These are phyloP conservation scores for Strix uralensis DNA, from an alignment of 2,113 vertebrate species.

Conservation along the genomic window DNA sequence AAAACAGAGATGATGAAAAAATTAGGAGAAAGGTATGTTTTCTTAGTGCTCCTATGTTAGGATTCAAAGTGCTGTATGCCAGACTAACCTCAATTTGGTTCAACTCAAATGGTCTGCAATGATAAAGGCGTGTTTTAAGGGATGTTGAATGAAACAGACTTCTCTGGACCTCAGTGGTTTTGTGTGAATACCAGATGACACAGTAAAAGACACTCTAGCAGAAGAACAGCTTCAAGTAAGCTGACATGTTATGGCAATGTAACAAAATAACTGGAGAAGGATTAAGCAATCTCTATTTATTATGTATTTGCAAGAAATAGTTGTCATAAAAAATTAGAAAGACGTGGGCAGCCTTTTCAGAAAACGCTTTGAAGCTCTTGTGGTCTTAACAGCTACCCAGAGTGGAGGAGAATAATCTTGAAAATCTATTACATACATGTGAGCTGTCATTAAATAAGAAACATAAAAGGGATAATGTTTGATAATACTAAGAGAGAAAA, in stretches of 20 bases:
- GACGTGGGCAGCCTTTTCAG: not conserved
- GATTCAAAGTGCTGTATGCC: not conserved
- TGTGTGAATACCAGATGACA: too few species aligned
- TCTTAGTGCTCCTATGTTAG: fast-evolving
- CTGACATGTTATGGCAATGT: not conserved
- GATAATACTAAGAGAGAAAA: not conserved
- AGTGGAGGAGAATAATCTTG: not conserved
- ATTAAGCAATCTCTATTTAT: not conserved
- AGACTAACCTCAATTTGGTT: not conserved
- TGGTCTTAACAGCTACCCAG: not conserved
- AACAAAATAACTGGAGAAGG: not conserved
- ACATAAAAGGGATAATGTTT: not conserved
- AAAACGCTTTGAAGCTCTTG: not conserved
- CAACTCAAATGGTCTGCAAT: not conserved
- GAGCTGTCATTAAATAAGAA: not conserved
- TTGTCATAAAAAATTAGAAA: not conserved
- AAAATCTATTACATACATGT: not conserved
- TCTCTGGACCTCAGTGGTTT: too few species aligned
- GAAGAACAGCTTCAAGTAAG: too few species aligned
- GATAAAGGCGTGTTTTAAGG: not conserved
- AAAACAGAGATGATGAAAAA: not conserved
- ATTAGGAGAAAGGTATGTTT: not conserved
- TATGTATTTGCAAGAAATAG: not conserved
- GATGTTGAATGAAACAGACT: too few species aligned
- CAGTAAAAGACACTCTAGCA: too few species aligned